Evolutionary conservation across 2,797 vertebrate genomes (phyloP).

Genomic region (Alectoris magna): DNA sequence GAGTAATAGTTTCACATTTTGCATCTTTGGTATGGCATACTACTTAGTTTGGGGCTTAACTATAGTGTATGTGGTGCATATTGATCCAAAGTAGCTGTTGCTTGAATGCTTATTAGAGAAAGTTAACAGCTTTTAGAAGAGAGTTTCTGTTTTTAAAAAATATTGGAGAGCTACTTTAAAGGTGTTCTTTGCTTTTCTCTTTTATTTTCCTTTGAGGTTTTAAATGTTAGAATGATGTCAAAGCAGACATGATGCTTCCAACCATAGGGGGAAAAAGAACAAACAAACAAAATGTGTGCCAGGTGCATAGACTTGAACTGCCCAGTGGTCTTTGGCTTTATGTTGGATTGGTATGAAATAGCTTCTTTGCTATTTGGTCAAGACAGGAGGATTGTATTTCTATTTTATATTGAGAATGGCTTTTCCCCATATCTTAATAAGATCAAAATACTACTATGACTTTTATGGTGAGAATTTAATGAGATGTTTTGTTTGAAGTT

Average conservation of each 20-base stretch:
- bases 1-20: not conserved
- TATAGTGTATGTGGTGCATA: rapidly evolving
- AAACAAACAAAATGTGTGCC: not conserved
- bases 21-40: not conserved
- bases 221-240: not conserved
- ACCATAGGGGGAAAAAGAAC: not conserved
- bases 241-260: not conserved
- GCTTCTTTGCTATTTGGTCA: not conserved
- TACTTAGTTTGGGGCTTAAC: not conserved
- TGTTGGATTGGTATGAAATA: not conserved
- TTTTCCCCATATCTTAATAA: not conserved
- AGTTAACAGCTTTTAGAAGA: not conserved
- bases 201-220: not conserved
- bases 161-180: not conserved
- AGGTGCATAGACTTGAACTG: not conserved
- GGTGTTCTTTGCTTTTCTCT: not conserved
- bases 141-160: not conserved
- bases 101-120: not conserved
- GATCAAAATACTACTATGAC: not conserved
- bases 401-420: not conserved
- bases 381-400: not conserved
- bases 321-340: not conserved
- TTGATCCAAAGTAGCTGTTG: not conserved
- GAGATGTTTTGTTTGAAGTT: not conserved
- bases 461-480: not conserved